These are phyloP conservation scores for Zonotrichia albicollis DNA, from an alignment of 2,797 vertebrate species.

Conservation along the genomic window DNA sequence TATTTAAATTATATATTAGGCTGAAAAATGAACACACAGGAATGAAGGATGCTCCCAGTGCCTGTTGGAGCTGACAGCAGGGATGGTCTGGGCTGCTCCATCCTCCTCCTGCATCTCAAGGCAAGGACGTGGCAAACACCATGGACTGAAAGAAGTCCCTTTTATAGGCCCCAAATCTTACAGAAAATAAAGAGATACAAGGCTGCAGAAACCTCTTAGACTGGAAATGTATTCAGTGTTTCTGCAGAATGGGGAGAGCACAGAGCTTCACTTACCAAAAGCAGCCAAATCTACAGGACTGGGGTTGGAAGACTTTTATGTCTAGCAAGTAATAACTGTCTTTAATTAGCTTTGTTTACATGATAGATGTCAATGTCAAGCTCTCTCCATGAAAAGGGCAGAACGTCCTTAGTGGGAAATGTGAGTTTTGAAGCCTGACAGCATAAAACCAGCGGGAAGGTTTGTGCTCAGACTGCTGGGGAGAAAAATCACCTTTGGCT, in stretches of 20 bases:
- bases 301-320: not conserved
- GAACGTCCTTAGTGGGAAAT: not conserved
- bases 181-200: not conserved
- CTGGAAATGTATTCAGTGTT: not conserved
- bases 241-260: not conserved
- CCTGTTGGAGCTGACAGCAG: not conserved
- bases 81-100: not conserved
- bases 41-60: not conserved
- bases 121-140: not conserved
- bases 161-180: not conserved
- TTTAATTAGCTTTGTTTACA: slow-evolving; percentile 4
- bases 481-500: slow-evolving; percentile 51
- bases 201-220: not conserved
- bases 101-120: not conserved
- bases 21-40: not conserved
- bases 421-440: not conserved
- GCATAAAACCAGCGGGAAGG: not conserved
- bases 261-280: not conserved
- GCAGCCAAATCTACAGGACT: not conserved
- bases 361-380: not conserved
- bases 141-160: not conserved
- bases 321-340: not conserved
- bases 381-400: not conserved
- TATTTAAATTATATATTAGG: not conserved
- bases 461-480: not conserved